Conservation (phyloP, 1,140 invertebrate species). For the Phymorhynchus buccinoides region DNA sequence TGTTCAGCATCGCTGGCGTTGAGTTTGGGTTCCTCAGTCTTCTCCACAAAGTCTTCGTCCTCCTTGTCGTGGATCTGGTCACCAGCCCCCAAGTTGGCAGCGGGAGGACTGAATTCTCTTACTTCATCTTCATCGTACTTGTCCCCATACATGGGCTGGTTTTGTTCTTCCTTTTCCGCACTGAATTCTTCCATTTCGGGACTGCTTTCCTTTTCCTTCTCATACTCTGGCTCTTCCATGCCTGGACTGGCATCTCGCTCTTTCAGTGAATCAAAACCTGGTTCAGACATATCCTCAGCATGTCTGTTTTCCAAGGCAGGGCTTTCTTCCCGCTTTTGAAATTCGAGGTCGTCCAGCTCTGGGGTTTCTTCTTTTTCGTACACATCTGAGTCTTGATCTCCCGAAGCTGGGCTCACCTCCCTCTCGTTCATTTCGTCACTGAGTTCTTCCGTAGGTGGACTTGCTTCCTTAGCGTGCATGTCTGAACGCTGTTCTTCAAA, state of each 20-base stretch:
- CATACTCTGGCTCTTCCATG: not conserved
- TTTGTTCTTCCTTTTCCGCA: constrained; percentile 14
- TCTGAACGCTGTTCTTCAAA: no score
- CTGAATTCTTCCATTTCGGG: constrained; percentile 12
- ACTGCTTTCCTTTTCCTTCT: not conserved
- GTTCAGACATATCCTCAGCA: no score
- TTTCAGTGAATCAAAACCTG: not conserved
- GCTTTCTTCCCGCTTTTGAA: constrained; percentile 20
- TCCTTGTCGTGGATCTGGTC: not conserved
- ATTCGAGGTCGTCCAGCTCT: not conserved
- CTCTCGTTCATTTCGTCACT: not conserved
- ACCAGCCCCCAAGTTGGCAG: not conserved
- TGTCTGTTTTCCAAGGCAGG: no score
- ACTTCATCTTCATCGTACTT: not conserved
- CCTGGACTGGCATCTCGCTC: not conserved
- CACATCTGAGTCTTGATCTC: not conserved
- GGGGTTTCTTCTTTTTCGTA: not conserved
- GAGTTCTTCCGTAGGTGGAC: no score
- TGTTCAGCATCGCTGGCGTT: constrained; percentile 35
- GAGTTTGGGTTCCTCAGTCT: not conserved
- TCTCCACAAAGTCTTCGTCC: not conserved
- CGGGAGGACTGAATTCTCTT: not conserved
- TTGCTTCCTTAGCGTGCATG: no score
- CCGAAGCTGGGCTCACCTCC: not conserved
- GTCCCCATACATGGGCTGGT: not conserved